phyloP scores from a whole-genome alignment of 2,797 vertebrate genomes.

The Pantherophis alleghaniensis region DNA sequence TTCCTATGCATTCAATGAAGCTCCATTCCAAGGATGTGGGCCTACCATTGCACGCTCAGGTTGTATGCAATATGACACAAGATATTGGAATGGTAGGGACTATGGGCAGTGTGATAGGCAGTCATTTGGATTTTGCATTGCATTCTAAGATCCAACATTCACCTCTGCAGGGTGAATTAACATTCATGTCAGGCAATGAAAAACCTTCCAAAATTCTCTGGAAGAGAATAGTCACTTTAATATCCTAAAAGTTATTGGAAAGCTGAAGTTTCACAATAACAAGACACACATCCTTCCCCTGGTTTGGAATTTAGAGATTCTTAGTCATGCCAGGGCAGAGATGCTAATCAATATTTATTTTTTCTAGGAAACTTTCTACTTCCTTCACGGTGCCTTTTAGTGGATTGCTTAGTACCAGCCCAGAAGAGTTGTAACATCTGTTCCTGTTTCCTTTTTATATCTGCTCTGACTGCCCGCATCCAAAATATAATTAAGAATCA shows the following conservation, averaged over 20 bases:
- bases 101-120: background rate
- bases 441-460: constrained; percentile 9
- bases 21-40: background rate
- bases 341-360: constrained; percentile 17
- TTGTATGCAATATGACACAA: background rate
- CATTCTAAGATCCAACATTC: background rate
- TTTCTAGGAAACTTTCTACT: constrained; percentile 3
- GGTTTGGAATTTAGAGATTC: background rate
- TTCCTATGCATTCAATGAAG: background rate
- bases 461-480: background rate
- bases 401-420: background rate
- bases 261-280: background rate
- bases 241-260: background rate
- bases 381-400: background rate
- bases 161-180: background rate
- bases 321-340: background rate
- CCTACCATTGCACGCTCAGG: background rate
- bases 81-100: background rate
- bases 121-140: background rate
- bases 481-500: background rate
- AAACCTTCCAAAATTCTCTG: background rate
- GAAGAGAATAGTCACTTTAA: background rate
- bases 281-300: constrained; percentile 11
- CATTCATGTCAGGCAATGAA: background rate
- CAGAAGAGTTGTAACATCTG: constrained; percentile 30